Evolutionary conservation across 2,888 invertebrate species (phyloP), one percentile per base, ranked within the genome.

Genomic region (Agrochola circellaris): DNA sequence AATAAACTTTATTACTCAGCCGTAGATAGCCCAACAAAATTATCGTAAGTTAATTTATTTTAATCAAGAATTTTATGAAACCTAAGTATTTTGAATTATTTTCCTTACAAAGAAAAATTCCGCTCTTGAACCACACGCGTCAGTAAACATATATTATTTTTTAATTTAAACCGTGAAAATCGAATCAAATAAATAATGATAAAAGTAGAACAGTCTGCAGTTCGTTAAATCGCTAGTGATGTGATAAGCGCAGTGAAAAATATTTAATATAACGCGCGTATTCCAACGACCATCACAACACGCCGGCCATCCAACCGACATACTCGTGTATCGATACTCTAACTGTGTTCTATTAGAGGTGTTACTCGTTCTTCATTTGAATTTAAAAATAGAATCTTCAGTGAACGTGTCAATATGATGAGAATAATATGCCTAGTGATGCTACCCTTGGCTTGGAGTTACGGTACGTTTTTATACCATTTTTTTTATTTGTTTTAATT

Each of bases 371-470:
- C 66, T 42, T 64, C 65, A 79, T 78, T 82, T 77, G 54, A 81
- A 85, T 87, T 88, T 73, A 26, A 80, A 77, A 77, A 77, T 77
- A 75, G 64, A 79, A 87, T 56, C 58, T 45, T 79, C 83, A 86
- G 84, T 85, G 85, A 82, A 76, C 84, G 88, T 87, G 81, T 72
- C 70, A 70, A 73, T 45, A 89, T 87, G 88, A 74, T 73, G 66
- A 80, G 11, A 75, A 73, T 87, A 68, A 51, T 87, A 75, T 86
- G 87, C 38, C 17, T 84, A 74, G 88, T 87, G 83, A 69, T 81
- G 81, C 79, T 89, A 86, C 90, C 92, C 87, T 82, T 95, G 92
- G 94, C 93, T 89, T 90, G 89, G 87, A 86, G 85, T 93, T 77
- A 82, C 91, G 88, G 89, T 89, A 69, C 68, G 87, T 83, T 9